A percentile compares a stretch with the other conserved stretches of the same genome.
Evolutionary conservation across 2,797 vertebrate species (phyloP).

Genomic region (Muscicapa striata): DNA sequence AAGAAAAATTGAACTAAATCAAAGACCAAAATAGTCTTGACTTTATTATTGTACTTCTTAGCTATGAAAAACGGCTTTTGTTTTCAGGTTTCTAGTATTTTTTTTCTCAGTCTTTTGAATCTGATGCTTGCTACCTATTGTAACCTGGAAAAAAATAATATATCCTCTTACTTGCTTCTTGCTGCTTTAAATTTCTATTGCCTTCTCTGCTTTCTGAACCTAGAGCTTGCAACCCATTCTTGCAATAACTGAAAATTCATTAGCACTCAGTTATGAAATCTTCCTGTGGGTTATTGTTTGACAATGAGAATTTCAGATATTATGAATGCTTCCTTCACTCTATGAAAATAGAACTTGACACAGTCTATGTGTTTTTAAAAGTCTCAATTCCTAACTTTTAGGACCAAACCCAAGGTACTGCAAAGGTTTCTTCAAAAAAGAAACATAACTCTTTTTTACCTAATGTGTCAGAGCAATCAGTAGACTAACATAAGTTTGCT

Average conservation of each 20-base stretch:
- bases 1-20: neutral
- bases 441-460: neutral
- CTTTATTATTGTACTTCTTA: neutral
- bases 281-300: neutral
- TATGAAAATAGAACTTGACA: neutral
- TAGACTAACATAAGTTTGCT: neutral
- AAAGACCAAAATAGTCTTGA: neutral
- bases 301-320: neutral
- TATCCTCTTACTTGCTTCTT: neutral
- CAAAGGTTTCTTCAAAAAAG: neutral
- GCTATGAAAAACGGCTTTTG: neutral
- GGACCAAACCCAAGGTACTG: accelerated
- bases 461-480: accelerated
- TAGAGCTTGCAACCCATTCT: neutral
- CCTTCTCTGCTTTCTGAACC: neutral
- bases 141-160: too few relatives aligned
- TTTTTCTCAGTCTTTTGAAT: neutral
- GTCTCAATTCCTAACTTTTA: neutral
- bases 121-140: neutral
- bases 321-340: neutral
- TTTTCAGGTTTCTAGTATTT: accelerated
- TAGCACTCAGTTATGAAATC: neutral
- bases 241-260: neutral
- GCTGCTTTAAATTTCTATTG: neutral
- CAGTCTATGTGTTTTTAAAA: neutral